These are phyloP conservation scores for Nephotettix cincticeps DNA, from an alignment of 1,140 invertebrate genomes.

Conservation along the genomic window DNA sequence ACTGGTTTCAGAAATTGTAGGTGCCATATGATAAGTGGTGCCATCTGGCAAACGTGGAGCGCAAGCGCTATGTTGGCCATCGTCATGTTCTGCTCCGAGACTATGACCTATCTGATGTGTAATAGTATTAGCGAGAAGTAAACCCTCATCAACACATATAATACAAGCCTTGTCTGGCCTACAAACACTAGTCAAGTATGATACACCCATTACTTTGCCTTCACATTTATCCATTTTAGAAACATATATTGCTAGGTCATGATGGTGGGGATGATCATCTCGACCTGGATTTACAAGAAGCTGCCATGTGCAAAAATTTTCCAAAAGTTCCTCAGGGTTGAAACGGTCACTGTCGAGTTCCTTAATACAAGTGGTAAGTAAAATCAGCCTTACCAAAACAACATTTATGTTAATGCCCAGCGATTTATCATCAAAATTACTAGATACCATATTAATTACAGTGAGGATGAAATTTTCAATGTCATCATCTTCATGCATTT, in stretches of 20 bases:
- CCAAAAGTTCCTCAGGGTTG: constrained; percentile 41
- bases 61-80: constrained; percentile 50
- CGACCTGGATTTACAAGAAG: constrained; percentile 57
- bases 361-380: constrained; percentile 50
- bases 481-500: constrained; percentile 58
- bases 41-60: constrained; percentile 44
- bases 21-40: constrained; percentile 57
- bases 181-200: constrained; percentile 65
- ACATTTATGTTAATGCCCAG: constrained; percentile 61
- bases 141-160: constrained; percentile 67
- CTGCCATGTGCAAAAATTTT: constrained; percentile 63
- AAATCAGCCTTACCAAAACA: constrained; percentile 57
- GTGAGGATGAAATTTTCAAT: constrained; percentile 62
- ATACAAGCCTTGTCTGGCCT: constrained; percentile 60
- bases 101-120: constrained; percentile 74
- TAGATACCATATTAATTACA: constrained; percentile 61
- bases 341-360: constrained; percentile 38
- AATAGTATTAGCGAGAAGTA: constrained; percentile 63
- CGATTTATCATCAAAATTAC: constrained; percentile 58
- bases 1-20: constrained; percentile 58
- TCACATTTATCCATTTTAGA: constrained; percentile 55
- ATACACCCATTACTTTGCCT: constrained; percentile 62
- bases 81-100: constrained; percentile 63
- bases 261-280: constrained; percentile 63
- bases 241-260: constrained; percentile 67